phyloP scores from a whole-genome alignment of 2,797 vertebrate genomes.

The Chelon auratus region DNA sequence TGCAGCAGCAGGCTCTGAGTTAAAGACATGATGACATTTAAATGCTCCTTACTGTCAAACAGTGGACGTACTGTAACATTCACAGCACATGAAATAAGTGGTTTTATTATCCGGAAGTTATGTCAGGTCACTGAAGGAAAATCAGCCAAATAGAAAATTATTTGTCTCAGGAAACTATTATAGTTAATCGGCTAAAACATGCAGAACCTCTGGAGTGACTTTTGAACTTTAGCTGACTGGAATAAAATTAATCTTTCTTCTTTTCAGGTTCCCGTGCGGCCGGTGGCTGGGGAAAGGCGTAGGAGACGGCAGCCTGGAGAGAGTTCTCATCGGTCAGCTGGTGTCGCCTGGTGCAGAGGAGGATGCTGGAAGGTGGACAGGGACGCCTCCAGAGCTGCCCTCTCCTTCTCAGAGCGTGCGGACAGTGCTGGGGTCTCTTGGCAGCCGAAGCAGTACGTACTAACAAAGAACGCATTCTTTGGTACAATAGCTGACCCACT shows the following conservation, averaged over 20 bases:
- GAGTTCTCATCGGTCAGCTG: slow-evolving; percentile 95
- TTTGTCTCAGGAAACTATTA: background rate
- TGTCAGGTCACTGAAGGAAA: background rate
- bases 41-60: background rate
- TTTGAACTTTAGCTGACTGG: background rate
- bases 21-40: background rate
- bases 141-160: background rate
- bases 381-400: slow-evolving; percentile 93
- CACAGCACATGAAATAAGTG: background rate
- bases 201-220: background rate
- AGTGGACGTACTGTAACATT: background rate
- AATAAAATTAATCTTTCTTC: slow-evolving; percentile 8
- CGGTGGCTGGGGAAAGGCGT: slow-evolving; percentile 96
- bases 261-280: slow-evolving; percentile 93
- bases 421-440: slow-evolving; percentile 91
- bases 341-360: slow-evolving; percentile 88
- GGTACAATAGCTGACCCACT: slow-evolving; percentile 72
- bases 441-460: slow-evolving; percentile 89
- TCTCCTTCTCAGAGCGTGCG: slow-evolving; percentile 90
- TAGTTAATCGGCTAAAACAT: background rate
- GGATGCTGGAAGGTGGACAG: slow-evolving; percentile 90
- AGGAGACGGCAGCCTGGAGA: slow-evolving; percentile 94
- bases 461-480: slow-evolving; percentile 66
- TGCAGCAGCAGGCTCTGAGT: background rate
- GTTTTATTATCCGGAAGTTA: background rate